Evolutionary conservation across 2,113 vertebrate genomes (phyloP).

Genomic region (Paratilapia polleni): DNA sequence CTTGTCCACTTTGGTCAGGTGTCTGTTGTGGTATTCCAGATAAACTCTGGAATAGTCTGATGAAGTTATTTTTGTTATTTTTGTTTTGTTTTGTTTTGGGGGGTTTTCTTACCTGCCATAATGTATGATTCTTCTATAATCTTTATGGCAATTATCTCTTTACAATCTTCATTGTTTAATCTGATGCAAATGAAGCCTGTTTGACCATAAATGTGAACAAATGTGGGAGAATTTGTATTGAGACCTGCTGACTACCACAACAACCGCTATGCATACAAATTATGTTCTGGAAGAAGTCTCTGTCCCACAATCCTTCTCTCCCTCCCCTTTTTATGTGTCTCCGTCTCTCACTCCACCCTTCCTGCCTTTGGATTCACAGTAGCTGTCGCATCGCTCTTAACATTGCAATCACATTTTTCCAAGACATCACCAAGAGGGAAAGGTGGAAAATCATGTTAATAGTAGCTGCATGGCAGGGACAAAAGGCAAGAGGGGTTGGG

Average conservation of each 20-base stretch:
- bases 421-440: slow-evolving; percentile 58
- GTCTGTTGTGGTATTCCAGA: background rate
- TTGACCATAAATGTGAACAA: slow-evolving; percentile 70
- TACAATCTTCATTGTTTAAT: slow-evolving; percentile 45
- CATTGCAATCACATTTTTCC: slow-evolving; percentile 74
- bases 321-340: slow-evolving; percentile 36
- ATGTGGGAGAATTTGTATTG: slow-evolving; percentile 71
- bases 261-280: slow-evolving; percentile 77
- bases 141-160: background rate
- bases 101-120: background rate
- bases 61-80: background rate
- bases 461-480: slow-evolving; percentile 53
- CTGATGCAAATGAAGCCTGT: slow-evolving; percentile 53
- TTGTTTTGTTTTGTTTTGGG: background rate
- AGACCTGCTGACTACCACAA: slow-evolving; percentile 61
- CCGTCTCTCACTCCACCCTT: slow-evolving; percentile 38
- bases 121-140: background rate
- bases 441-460: slow-evolving; percentile 78
- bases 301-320: slow-evolving; percentile 43
- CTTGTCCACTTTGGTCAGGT: background rate
- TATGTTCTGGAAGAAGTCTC: slow-evolving; percentile 68
- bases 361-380: slow-evolving; percentile 41
- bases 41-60: background rate
- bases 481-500: slow-evolving; percentile 46
- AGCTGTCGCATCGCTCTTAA: slow-evolving; percentile 62